Conservation (phyloP, 2,113 vertebrate species). For the Dolichotis patagonum region DNA sequence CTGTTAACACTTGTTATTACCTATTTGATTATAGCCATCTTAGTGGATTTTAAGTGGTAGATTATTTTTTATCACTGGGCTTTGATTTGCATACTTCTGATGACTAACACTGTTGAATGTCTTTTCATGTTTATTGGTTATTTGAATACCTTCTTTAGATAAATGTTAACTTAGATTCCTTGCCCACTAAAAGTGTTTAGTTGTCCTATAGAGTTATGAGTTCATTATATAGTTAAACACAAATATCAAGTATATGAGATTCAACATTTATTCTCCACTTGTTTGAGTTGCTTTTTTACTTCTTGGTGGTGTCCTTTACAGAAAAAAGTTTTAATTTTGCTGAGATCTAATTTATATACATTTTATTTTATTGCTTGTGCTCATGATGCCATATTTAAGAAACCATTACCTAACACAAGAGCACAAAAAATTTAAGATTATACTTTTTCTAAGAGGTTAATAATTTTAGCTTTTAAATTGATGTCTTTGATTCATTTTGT, state of each 20-base stretch:
- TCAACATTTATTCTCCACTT: not conserved
- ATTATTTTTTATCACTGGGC: not conserved
- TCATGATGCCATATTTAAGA: not conserved
- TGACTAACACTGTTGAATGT: not conserved
- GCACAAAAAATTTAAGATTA: conserved; percentile 27
- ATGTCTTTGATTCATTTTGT: not conserved
- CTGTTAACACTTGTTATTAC: not conserved
- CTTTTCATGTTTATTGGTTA: not conserved
- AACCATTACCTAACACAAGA: not conserved
- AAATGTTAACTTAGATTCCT: not conserved
- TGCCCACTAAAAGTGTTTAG: not conserved
- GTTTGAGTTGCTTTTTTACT: not conserved
- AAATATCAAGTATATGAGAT: not conserved
- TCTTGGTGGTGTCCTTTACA: not conserved
- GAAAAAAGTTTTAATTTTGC: conserved; percentile 10
- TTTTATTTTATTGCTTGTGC: not conserved
- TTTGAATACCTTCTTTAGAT: not conserved
- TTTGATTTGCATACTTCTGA: not conserved
- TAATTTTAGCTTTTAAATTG: not conserved
- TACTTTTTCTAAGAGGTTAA: not conserved
- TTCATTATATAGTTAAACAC: not conserved
- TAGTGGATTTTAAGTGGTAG: not conserved
- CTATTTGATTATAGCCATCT: not conserved
- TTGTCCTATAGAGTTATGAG: not conserved
- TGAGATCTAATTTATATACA: not conserved